Evolutionary conservation across 2,113 vertebrate species (phyloP).

Genomic region (Alouatta palliata): DNA sequence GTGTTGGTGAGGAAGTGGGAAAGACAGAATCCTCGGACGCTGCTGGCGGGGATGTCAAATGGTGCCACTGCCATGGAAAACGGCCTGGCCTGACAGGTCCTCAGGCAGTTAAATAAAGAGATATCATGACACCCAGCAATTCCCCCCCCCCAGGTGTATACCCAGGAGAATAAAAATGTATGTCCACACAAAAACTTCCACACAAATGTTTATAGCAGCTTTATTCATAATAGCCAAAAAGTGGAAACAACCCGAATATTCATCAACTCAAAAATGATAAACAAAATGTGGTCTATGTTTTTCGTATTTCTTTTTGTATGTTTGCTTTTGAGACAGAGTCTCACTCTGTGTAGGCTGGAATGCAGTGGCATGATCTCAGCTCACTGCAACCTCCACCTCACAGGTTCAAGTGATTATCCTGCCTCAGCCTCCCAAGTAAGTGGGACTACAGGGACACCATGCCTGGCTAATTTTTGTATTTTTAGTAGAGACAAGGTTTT

Average conservation of each 20-base stretch:
- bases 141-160: neutral
- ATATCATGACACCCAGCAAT: neutral
- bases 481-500: neutral
- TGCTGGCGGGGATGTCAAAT: fast-evolving
- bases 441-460: neutral
- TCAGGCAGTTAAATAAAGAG: neutral
- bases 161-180: neutral
- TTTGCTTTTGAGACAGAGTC: neutral
- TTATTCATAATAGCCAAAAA: neutral
- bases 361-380: neutral
- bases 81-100: no score
- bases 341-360: neutral
- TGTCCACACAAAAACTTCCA: neutral
- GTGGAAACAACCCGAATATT: neutral
- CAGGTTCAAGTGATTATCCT: neutral
- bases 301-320: no score
- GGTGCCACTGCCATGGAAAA: fast-evolving
- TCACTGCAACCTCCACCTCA: neutral
- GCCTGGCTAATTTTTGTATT: neutral
- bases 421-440: neutral
- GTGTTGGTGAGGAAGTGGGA: neutral
- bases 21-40: fast-evolving
- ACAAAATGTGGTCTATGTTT: neutral
- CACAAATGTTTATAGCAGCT: neutral
- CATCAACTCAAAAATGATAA: no score